Evolutionary conservation across 2,113 vertebrate species (phyloP), one percentile per base, ranked within the genome.

Genomic region (Alouatta palliata): DNA sequence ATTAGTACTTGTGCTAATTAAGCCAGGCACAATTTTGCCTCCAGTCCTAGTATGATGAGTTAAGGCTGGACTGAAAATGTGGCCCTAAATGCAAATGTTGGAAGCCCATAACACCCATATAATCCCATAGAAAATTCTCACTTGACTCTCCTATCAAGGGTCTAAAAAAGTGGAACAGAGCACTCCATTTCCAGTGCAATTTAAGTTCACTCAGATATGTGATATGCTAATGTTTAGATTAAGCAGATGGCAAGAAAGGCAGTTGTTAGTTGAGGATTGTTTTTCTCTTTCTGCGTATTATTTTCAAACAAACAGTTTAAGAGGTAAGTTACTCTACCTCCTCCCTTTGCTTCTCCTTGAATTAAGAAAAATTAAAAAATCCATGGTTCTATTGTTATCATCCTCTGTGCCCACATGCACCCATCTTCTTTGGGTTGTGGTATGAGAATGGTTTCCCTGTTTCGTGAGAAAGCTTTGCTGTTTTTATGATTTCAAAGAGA

Each of bases 1-100:
- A 98, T 98, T 98, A 98, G 96, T 97, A 96, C 96, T 97, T 91
- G 97, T 71, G 96, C 97, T 98, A 98, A 98, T 98, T 98, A 98
- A 98, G 97, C 94, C 92, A 96, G 96, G 96, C 97, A 98, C 95
- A 96, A 91, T 98, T 98, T 98, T 96, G 96, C 98, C 96, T 98
- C 98, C 27, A 84, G 97, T 96, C 30, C 19, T 95, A 85, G 77
- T 81, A 68, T 96, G 98, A 97, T 97, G 96, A 96, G 97, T 91
- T 92, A 94, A 95, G 94, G 77, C 82, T 94, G 94, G 97, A 97
- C 97, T 95, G 94, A 76, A 98, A 97, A 96, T 47, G 92, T 98
- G 96, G 97, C 96, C 98, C 95, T 97, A 86, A 97, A 91, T 96
- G 88, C 91, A 45, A 93, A 56, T 88, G 75, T 84, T 94, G 91